phyloP scores from a whole-genome alignment of 2,113 vertebrate species.

The Rattus rattus region DNA sequence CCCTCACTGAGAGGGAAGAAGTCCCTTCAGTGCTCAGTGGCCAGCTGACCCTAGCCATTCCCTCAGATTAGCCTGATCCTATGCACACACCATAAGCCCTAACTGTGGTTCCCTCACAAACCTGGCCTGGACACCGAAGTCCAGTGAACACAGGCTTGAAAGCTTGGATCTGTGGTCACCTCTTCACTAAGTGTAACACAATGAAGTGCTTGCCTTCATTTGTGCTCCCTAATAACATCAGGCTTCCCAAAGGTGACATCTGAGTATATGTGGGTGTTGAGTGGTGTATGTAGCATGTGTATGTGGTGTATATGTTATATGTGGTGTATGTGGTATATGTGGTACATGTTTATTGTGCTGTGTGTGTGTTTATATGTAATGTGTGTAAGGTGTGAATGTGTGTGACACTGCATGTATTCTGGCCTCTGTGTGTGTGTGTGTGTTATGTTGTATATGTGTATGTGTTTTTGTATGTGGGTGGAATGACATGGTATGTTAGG shows the following conservation, averaged over 20 bases:
- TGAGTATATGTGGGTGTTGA: too few species aligned
- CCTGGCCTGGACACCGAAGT: not conserved
- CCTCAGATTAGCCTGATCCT: too few species aligned
- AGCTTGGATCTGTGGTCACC: not conserved
- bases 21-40: not conserved
- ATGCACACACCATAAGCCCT: not conserved
- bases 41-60: not conserved
- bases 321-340: not conserved
- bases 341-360: not conserved
- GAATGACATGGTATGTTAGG: too few species aligned
- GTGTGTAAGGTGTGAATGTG: not conserved
- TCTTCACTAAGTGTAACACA: slow-evolving; percentile 27
- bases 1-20: not conserved
- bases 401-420: not conserved
- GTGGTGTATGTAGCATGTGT: too few species aligned
- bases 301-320: too few species aligned
- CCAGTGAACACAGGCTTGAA: not conserved
- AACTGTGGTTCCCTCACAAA: not conserved
- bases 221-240: slow-evolving; percentile 29
- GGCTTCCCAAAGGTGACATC: not conserved
- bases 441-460: not conserved
- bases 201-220: slow-evolving; percentile 6
- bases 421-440: not conserved
- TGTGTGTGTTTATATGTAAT: not conserved
- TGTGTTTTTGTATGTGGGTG: not conserved